A percentile compares a stretch with the other conserved stretches of the same genome.
These are phyloP conservation scores for Sclerurus mexicanus DNA, from an alignment of 2,113 vertebrate species.

Conservation along the genomic window DNA sequence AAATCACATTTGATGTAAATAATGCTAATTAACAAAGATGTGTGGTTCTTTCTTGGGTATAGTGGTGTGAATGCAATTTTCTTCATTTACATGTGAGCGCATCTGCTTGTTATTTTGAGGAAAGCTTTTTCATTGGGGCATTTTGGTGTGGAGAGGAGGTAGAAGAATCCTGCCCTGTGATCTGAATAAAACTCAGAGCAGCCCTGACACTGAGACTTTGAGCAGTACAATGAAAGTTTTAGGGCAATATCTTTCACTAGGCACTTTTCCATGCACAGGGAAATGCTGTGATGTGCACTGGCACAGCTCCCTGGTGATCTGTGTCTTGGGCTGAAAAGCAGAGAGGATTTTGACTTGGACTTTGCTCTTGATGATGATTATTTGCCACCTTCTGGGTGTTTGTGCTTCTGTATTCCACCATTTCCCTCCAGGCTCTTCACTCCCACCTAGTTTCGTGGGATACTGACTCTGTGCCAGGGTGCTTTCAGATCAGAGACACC, in stretches of 20 bases:
- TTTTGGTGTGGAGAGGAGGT: background rate
- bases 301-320: background rate
- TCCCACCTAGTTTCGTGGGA: fast-evolving
- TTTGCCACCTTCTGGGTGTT: background rate
- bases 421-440: background rate
- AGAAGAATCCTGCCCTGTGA: background rate
- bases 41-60: background rate
- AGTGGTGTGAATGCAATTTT: background rate
- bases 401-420: background rate
- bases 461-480: background rate
- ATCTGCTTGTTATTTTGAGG: background rate
- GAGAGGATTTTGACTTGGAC: background rate
- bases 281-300: background rate
- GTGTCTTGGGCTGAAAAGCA: background rate
- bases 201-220: background rate
- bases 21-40: background rate
- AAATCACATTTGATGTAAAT: background rate
- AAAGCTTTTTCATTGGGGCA: background rate
- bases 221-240: background rate
- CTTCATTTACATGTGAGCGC: fast-evolving
- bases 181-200: background rate
- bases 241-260: background rate
- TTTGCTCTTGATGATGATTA: background rate
- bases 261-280: fast-evolving
- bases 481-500: background rate